These are phyloP conservation scores for Bungarus multicinctus DNA, from an alignment of 2,113 vertebrate genomes.

Conservation along the genomic window DNA sequence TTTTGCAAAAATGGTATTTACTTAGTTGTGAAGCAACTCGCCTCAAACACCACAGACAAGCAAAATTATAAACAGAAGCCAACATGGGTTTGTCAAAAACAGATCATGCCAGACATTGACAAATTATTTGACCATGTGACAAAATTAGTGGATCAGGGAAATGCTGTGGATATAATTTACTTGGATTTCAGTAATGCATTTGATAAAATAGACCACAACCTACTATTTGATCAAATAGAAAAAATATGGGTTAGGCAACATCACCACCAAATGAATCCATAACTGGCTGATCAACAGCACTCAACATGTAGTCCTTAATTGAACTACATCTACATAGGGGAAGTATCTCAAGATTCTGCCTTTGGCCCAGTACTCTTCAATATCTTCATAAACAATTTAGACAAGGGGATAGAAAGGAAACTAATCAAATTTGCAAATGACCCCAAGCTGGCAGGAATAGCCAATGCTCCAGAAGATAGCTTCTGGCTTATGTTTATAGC, in stretches of 20 bases:
- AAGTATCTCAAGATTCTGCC: too few relatives aligned
- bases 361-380: too few relatives aligned
- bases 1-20: neutral
- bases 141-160: neutral
- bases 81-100: neutral
- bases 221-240: neutral
- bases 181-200: neutral
- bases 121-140: neutral
- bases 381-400: too few relatives aligned
- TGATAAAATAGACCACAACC: neutral
- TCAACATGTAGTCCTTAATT: neutral
- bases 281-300: neutral
- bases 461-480: too few relatives aligned
- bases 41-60: neutral
- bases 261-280: neutral
- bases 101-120: neutral
- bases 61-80: neutral
- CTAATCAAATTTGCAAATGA: too few relatives aligned
- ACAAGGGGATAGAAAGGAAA: too few relatives aligned
- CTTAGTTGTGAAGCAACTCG: neutral
- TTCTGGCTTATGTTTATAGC: neutral
- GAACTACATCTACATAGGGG: too few relatives aligned
- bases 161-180: neutral
- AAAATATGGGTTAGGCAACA: neutral
- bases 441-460: too few relatives aligned